Evolutionary conservation across 2,113 vertebrate species (phyloP).

Genomic region (Orientallactaga bullata): DNA sequence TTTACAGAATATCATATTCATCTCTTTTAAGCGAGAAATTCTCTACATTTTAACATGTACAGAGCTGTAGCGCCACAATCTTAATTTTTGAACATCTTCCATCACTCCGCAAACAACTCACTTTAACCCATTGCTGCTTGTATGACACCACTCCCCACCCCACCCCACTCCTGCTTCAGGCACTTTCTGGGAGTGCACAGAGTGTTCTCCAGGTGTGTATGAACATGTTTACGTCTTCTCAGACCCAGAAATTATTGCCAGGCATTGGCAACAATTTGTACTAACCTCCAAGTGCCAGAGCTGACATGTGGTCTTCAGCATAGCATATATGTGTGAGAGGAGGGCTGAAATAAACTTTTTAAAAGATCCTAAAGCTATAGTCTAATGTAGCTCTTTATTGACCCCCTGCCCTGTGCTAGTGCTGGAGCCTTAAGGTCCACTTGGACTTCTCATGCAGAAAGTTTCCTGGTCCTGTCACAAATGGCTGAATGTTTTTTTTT

Average conservation of each 20-base stretch:
- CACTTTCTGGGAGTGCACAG: background rate
- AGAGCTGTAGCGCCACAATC: slow-evolving; percentile 32
- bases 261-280: background rate
- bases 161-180: background rate
- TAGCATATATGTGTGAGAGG: background rate
- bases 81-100: slow-evolving; percentile 50
- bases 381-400: background rate
- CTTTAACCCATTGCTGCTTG: background rate
- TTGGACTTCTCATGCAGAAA: background rate
- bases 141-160: background rate
- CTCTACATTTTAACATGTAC: slow-evolving; percentile 39
- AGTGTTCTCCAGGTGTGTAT: background rate
- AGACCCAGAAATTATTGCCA: background rate
- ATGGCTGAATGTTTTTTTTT: background rate
- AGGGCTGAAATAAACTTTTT: background rate
- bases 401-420: background rate
- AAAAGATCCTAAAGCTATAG: background rate
- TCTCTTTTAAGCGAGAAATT: slow-evolving; percentile 35
- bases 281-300: slow-evolving; percentile 18
- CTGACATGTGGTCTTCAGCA: background rate
- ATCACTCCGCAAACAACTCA: background rate
- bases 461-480: background rate
- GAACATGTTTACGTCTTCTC: background rate
- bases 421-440: background rate
- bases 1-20: slow-evolving; percentile 38